A percentile compares a stretch with the other conserved stretches of the same genome.
Evolutionary conservation across 2,888 invertebrate genomes (phyloP).

Genomic region (Drosophila monieri): DNA sequence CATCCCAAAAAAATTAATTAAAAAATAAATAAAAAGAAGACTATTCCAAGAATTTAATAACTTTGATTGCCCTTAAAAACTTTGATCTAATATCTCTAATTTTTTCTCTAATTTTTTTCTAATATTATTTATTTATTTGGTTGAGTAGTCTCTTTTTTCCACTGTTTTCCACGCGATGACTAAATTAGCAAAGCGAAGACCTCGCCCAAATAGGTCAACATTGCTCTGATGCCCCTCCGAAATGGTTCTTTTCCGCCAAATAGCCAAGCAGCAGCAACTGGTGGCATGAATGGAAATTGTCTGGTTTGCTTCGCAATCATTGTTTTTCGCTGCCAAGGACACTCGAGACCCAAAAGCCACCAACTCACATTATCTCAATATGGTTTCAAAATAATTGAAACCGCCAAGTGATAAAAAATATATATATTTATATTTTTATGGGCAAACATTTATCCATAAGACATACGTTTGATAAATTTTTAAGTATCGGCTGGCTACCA

Average conservation of each 20-base stretch:
- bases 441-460: not conserved
- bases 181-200: slow-evolving; percentile 50
- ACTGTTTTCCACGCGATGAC: slow-evolving; percentile 42
- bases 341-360: slow-evolving; percentile 6
- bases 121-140: not conserved
- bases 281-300: slow-evolving; percentile 34
- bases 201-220: slow-evolving; percentile 39
- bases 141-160: not conserved
- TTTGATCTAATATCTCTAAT: no score
- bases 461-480: not conserved
- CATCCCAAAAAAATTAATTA: no score
- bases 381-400: slow-evolving; percentile 1
- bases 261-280: slow-evolving; percentile 27
- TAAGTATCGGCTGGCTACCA: not conserved
- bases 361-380: slow-evolving; percentile 1
- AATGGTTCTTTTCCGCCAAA: not conserved
- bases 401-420: not conserved
- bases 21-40: no score
- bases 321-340: slow-evolving; percentile 8
- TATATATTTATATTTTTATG: not conserved
- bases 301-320: not conserved
- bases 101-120: no score
- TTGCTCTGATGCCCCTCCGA: slow-evolving; percentile 25
- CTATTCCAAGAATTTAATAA: no score
- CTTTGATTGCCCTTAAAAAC: no score